Percentiles rank a stretch among this genome's conserved stretches.
Conservation (phyloP, 2,113 vertebrate genomes). For the Polypterus senegalus region DNA sequence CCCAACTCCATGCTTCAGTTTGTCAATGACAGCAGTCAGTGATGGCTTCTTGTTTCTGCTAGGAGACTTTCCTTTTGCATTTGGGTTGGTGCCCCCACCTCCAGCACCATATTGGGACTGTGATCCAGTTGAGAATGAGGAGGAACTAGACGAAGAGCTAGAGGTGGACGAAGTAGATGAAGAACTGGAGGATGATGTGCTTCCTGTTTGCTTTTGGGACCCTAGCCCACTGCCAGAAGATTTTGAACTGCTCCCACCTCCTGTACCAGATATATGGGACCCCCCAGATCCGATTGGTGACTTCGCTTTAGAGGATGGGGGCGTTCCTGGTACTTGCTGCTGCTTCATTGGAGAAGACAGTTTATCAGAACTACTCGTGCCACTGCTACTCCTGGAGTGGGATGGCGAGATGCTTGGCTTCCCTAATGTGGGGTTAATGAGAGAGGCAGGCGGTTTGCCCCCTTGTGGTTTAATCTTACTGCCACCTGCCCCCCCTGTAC, state of each 20-base stretch:
- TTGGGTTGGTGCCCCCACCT: slow-evolving; percentile 61
- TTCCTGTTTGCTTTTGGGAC: slow-evolving; percentile 59
- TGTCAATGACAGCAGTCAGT: slow-evolving; percentile 92
- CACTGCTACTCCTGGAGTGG: slow-evolving; percentile 73
- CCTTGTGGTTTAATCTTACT: slow-evolving; percentile 88
- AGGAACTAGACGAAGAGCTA: slow-evolving; percentile 49
- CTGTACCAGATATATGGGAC: slow-evolving; percentile 60
- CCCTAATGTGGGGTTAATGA: slow-evolving; percentile 85
- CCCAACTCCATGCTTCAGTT: slow-evolving; percentile 87
- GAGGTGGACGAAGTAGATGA: slow-evolving; percentile 36
- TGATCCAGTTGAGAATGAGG: slow-evolving; percentile 65
- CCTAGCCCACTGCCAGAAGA: slow-evolving; percentile 69
- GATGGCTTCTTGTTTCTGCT: slow-evolving; percentile 97
- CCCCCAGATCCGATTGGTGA: slow-evolving; percentile 86
- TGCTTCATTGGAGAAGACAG: slow-evolving; percentile 88
- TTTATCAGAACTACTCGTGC: slow-evolving; percentile 71
- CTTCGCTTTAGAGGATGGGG: slow-evolving; percentile 89
- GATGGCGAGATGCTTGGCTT: slow-evolving; percentile 97
- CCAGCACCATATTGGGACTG: slow-evolving; percentile 52
- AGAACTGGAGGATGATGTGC: slow-evolving; percentile 35
- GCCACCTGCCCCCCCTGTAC: slow-evolving; percentile 45
- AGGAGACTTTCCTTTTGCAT: slow-evolving; percentile 91
- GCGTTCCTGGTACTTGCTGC: slow-evolving; percentile 77
- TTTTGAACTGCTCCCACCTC: slow-evolving; percentile 69
- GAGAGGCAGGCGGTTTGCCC: slow-evolving; percentile 76